Evolutionary conservation across 2,888 invertebrate genomes (phyloP).

Genomic region (Metallyticus violacea): DNA sequence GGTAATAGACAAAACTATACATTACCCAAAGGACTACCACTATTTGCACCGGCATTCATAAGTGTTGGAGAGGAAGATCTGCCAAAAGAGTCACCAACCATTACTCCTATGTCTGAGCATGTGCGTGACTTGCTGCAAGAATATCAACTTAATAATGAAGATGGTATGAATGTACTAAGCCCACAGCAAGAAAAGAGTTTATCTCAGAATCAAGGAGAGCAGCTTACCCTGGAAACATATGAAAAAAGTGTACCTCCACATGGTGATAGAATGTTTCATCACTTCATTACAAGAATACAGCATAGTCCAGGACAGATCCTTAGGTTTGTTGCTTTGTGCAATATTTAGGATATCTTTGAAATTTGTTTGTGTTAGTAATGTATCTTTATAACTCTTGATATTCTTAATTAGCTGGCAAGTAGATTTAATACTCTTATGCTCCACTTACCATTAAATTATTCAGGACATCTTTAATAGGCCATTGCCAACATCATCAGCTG

Average conservation of each 20-base stretch:
- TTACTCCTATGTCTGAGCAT: conserved; percentile 51
- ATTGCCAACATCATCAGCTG: too few relatives aligned
- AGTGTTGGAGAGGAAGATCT: conserved; percentile 59
- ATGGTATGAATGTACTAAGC: conserved; percentile 36
- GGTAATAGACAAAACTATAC: conserved; percentile 10
- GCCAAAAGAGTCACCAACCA: conserved; percentile 42
- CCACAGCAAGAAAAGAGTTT: conserved; percentile 21
- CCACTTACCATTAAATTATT: too few relatives aligned
- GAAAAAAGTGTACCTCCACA: conserved; percentile 77
- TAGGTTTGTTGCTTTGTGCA: conserved; percentile 65
- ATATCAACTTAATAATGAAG: conserved; percentile 55
- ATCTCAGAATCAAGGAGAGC: conserved; percentile 42
- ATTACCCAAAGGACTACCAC: conserved; percentile 37
- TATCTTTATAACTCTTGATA: too few relatives aligned
- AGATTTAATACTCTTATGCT: too few relatives aligned
- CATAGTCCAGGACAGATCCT: conserved; percentile 78
- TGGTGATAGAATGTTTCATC: conserved; percentile 79
- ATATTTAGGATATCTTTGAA: too few relatives aligned
- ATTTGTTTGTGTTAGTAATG: too few relatives aligned
- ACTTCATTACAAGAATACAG: conserved; percentile 70
- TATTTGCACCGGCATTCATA: conserved; percentile 55
- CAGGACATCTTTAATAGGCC: too few relatives aligned
- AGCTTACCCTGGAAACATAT: conserved; percentile 62
- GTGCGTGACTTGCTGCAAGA: conserved; percentile 60
- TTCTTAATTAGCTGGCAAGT: too few relatives aligned